A percentile compares a stretch with the other conserved stretches of the same genome.
Evolutionary conservation across 1,140 invertebrate genomes (phyloP).

Genomic region (Anoplolepis gracilipes): DNA sequence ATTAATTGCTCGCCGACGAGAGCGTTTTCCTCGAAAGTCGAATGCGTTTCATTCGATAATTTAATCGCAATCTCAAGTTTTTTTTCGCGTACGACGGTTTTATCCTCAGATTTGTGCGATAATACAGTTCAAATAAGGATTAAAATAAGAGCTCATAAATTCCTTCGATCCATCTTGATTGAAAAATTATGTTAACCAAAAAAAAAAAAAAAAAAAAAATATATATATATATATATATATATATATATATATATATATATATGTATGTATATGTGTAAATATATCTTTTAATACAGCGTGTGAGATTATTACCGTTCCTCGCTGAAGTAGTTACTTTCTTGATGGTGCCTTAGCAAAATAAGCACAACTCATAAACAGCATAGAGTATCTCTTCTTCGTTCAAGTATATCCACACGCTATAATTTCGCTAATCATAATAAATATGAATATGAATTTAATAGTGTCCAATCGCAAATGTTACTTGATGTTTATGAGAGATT

Average conservation of each 20-base stretch:
- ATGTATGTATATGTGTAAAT: no score
- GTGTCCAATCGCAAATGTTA: neutral
- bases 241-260: no score
- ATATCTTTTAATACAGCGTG: neutral
- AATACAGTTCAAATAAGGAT: neutral
- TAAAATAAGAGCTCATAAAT: neutral
- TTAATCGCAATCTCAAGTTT: neutral
- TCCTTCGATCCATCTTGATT: neutral
- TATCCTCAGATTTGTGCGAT: neutral
- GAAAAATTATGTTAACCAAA: neutral
- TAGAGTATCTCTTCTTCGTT: neutral
- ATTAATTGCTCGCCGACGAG: conserved; percentile 28
- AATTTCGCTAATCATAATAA: neutral
- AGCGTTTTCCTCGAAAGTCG: neutral
- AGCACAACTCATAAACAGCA: neutral
- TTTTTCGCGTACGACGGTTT: neutral
- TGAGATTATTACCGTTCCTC: neutral
- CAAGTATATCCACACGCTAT: neutral
- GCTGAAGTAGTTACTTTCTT: neutral
- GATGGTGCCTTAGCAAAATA: conserved; percentile 3
- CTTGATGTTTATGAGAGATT: neutral
- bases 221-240: no score
- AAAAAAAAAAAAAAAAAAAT: no score
- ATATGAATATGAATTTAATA: neutral
- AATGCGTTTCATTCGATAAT: conserved; percentile 13